Evolutionary conservation across 2,797 vertebrate genomes (phyloP).

Genomic region (Peromyscus aztecus): DNA sequence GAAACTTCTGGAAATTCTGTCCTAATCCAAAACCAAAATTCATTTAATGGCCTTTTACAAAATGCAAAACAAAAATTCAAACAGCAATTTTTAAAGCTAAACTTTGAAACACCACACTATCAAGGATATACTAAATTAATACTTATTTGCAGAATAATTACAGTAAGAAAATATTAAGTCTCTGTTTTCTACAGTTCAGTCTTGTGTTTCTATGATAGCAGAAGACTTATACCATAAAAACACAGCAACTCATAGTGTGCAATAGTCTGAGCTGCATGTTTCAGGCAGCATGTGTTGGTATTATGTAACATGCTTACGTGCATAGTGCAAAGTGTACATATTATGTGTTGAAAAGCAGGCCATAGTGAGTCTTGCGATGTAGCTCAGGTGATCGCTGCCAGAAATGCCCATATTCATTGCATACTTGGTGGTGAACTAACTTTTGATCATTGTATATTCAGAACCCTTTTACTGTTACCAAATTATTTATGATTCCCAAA

Average conservation of each 20-base stretch:
- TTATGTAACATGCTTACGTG: background rate
- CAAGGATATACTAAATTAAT: background rate
- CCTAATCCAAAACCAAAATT: background rate
- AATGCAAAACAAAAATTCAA: background rate
- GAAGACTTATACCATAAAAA: background rate
- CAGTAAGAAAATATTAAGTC: background rate
- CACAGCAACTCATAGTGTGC: background rate
- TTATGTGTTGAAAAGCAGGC: background rate
- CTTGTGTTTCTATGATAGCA: background rate
- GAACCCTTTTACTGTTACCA: background rate
- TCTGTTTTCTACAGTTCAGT: background rate
- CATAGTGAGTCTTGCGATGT: background rate
- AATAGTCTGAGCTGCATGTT: background rate
- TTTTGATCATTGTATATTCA: background rate
- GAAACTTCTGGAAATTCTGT: background rate
- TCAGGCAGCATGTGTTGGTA: background rate
- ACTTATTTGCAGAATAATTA: too few relatives aligned
- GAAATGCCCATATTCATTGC: background rate
- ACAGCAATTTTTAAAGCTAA: background rate
- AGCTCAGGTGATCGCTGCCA: background rate
- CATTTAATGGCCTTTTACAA: background rate
- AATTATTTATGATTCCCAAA: background rate
- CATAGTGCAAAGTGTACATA: too few relatives aligned
- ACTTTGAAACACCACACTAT: background rate
- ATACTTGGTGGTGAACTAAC: background rate